These are phyloP conservation scores for Remorina albescens DNA, from an alignment of 2,797 vertebrate genomes.

Conservation along the genomic window DNA sequence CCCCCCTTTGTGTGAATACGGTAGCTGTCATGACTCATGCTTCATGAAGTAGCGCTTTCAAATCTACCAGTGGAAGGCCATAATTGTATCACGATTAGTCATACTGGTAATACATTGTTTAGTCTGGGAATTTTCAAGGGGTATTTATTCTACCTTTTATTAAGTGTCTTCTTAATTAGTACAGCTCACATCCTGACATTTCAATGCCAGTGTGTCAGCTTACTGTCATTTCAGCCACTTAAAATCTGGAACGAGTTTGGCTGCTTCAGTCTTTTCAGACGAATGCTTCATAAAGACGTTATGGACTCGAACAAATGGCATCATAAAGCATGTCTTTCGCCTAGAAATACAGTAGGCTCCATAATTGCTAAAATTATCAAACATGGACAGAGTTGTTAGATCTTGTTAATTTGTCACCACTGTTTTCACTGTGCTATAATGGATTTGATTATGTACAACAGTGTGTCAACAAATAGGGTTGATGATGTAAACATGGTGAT, in stretches of 20 bases:
- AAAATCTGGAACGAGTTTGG: conserved; percentile 38
- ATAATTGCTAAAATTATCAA: conserved; percentile 7
- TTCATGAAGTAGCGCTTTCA: conserved; percentile 56
- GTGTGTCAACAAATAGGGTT: too few species aligned
- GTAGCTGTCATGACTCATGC: conserved; percentile 55
- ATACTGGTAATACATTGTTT: conserved; percentile 51
- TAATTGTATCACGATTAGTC: conserved; percentile 60
- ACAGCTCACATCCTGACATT: conserved; percentile 68
- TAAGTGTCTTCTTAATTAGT: conserved; percentile 53
- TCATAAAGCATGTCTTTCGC: neutral
- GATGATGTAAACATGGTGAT: neutral
- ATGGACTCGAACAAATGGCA: conserved; percentile 1
- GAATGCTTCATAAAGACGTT: conserved; percentile 20
- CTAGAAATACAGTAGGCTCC: neutral
- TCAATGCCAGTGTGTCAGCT: conserved; percentile 56
- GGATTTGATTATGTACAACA: too few species aligned
- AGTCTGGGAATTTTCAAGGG: conserved; percentile 46
- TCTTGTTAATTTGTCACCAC: neutral
- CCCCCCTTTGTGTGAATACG: conserved; percentile 58
- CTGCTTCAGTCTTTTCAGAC: conserved; percentile 12
- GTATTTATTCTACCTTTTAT: conserved; percentile 58
- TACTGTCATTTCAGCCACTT: conserved; percentile 53
- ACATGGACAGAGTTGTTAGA: neutral
- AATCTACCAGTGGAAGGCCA: conserved; percentile 50
- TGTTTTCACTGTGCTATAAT: neutral